These are phyloP conservation scores for Hemicentrotus pulcherrimus DNA, from an alignment of 35 echinoderm and acorn worm genomes.

Conservation along the genomic window DNA sequence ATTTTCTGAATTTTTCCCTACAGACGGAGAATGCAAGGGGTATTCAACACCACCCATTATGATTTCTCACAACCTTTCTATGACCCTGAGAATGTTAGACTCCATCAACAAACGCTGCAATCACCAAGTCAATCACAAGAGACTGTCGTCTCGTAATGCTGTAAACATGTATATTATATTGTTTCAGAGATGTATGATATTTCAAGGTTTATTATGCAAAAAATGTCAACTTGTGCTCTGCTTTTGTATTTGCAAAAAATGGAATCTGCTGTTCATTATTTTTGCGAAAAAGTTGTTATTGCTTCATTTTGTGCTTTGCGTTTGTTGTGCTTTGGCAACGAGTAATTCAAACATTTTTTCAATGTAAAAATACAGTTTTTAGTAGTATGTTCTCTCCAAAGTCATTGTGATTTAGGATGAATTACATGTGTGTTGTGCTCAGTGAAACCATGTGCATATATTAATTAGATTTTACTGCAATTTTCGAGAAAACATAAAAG, in stretches of 20 bases:
- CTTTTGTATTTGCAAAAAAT: neutral
- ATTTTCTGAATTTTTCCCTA: neutral
- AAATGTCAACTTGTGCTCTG: neutral
- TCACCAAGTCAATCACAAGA: constrained; percentile 11
- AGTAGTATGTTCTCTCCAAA: too few species aligned
- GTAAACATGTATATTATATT: neutral
- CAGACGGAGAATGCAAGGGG: constrained; percentile 86
- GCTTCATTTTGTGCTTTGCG: neutral
- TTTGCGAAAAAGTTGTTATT: neutral
- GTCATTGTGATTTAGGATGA: too few species aligned
- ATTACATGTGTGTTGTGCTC: too few species aligned
- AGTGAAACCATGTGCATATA: too few species aligned
- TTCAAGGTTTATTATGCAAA: neutral
- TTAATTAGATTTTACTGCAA: too few species aligned
- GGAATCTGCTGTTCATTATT: neutral
- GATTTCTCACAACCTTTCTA: constrained; percentile 61
- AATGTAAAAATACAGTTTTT: too few species aligned
- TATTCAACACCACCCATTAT: constrained; percentile 83
- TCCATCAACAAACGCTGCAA: constrained; percentile 27
- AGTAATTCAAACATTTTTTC: neutral
- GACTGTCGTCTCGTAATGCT: neutral
- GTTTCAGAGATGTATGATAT: neutral
- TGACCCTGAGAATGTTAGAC: constrained; percentile 20
- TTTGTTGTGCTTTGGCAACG: neutral
- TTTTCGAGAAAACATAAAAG: too few species aligned